Evolutionary conservation across 37 sponge, comb jelly and placozoan species (phyloP), one percentile per base, ranked within the genome.

Genomic region (Diacarnus erythraeanus): DNA sequence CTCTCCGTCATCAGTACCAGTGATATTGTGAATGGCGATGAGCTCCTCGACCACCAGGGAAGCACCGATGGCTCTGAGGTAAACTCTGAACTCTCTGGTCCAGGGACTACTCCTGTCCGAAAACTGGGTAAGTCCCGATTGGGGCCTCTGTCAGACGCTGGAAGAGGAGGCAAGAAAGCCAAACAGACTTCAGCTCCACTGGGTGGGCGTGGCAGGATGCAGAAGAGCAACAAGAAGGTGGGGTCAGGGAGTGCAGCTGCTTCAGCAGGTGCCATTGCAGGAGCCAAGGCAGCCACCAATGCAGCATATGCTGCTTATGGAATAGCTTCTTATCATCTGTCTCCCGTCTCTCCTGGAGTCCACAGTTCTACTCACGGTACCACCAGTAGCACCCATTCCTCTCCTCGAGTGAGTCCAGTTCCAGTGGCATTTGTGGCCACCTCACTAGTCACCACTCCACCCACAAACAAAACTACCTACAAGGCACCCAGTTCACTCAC

Each of bases 231-330:
- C 61, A 89, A 71, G 42, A 80, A 75, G 39, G 68, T 60, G 27
- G 63, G 59, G 23, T 77, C 82, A 4, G 78, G 74, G 30, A 90
- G 91, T 82, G 91, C 91, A 20, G 91, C 91, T 58, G 91, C 91
- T 3, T 85, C 87, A 0, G 91, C 91, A 15, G 91, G 91, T 36
- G 91, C 91, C 12, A 84, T 80, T 34, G 91, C 91, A 38, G 91
- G 91, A 0, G 87, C 87, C 8, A 58, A 85, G 30, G 91, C 91
- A 33, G 91, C 91, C 54, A 60, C 66, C 30, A 81, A 77, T 65
- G 87, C 86, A 31, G 59, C 81, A 3, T 84, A 83, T 65, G 78
- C 76, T 42, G 42, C 70, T 33, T 71, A 80, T 38, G 42, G 65
- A 30, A 31, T 69, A 27, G 25, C 65, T 30, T 15, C 77, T 9